phyloP scores from a whole-genome alignment of 2,797 vertebrate genomes.

The Cossypha caffra region DNA sequence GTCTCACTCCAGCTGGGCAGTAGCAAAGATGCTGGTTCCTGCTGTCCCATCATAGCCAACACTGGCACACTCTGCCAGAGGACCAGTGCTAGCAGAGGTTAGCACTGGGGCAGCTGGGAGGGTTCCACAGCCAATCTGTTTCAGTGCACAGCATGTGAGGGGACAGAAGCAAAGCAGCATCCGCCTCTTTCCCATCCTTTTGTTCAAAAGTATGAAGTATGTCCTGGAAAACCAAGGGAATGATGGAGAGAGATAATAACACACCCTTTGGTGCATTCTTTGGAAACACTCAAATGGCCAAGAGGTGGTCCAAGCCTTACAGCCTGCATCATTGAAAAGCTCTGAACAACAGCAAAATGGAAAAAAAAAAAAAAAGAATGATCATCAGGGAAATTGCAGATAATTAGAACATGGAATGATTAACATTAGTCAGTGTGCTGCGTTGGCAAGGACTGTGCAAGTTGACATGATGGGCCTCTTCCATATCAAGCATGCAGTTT shows the following conservation, averaged over 20 bases:
- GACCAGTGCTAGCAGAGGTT: background rate
- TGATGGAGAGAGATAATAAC: constrained; percentile 24
- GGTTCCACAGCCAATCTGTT: background rate
- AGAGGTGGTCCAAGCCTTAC: constrained; percentile 15
- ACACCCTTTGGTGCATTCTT: background rate
- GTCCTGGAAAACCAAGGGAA: background rate
- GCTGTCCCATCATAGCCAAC: background rate
- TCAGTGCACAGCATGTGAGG: background rate
- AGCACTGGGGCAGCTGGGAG: background rate
- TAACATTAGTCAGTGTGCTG: constrained; percentile 34
- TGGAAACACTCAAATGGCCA: background rate
- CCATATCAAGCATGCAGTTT: background rate
- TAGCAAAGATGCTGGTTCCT: background rate
- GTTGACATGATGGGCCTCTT: constrained; percentile 36
- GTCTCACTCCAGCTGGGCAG: background rate
- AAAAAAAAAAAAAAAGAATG: background rate
- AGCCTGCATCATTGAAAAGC: constrained; percentile 33
- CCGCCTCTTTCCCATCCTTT: background rate
- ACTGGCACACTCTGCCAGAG: accelerated
- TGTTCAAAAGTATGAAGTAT: background rate
- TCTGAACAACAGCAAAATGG: constrained; percentile 12
- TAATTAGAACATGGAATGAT: constrained; percentile 54
- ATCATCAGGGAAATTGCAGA: constrained; percentile 62
- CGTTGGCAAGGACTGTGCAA: constrained; percentile 45
- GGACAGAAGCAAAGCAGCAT: background rate